Base-by-base conservation (phyloP, 2,888 invertebrate species). In the Tachina lurida region DNA sequence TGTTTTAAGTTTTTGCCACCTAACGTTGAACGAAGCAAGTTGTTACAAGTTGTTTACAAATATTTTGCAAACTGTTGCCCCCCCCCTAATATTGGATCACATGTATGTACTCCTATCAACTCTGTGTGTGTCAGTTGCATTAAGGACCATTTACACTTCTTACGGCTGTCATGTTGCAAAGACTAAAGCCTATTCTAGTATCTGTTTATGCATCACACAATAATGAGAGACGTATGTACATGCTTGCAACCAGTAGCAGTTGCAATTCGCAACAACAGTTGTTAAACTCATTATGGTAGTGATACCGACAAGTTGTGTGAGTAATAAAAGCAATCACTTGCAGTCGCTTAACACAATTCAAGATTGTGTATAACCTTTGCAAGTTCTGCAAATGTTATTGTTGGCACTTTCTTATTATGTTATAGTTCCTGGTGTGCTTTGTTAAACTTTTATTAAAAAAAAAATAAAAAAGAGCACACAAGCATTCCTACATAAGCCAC, bases 361-460 rank as follows among this genome's bases (percentile, higher is more conserved):
- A 74, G 47, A 73, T 60, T 60, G 60, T 74, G 22, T 43, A 43
- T 60, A 71, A 71, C 54, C 70, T 62, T 22, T 67, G 58, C 65
- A 65, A 74, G 13, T 17, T 73, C 63, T 49, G 2, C 31, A 31
- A 31, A 31, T 56, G 22, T 65, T 43, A n/a, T 3, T 58, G 58
- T 63, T 22, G n/a, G 43, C 43, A 73, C 60, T 45, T 41, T 41
- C 45, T 2, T 63, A 49, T 43, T 73, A 22, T 54, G 22, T 10
- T 31, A 52, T 31, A 81, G 15, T 15, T 81, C 17, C 60, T 74
- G 19, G 81, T 74, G 73, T 65, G 68, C 62, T 62, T 81, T 75
- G 22, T 45, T 45, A 3, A 77, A 62, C 52, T 10, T 45, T 60
- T 52, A 78, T 62, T 62, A 10, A n/a, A 62, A 74, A 74, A n/a